phyloP scores from a whole-genome alignment of 35 echinoderm and acorn worm species.

The Patiria miniata region DNA sequence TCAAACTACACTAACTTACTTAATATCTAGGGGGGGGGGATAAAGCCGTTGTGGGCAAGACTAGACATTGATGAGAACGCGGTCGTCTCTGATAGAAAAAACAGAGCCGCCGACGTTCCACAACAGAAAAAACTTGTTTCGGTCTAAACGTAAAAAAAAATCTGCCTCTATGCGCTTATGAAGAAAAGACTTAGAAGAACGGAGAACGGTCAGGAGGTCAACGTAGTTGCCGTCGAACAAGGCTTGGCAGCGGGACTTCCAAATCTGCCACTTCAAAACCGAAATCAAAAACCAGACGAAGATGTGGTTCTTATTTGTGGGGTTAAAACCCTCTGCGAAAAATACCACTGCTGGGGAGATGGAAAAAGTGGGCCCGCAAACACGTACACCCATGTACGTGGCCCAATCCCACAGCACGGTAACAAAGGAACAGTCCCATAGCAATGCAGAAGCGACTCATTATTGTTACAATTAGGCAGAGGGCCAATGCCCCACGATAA shows the following conservation, averaged over 20 bases:
- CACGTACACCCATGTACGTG: background rate
- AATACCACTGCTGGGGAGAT: background rate
- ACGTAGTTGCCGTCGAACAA: background rate
- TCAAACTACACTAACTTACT: too few relatives aligned
- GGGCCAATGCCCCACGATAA: background rate
- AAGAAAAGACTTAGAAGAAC: background rate
- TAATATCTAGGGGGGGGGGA: too few relatives aligned
- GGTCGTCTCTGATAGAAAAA: too few relatives aligned
- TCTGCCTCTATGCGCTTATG: background rate
- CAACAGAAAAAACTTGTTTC: too few relatives aligned
- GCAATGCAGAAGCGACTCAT: background rate
- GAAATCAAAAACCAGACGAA: background rate
- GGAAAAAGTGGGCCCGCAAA: background rate
- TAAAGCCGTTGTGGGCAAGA: too few relatives aligned
- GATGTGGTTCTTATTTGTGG: too few relatives aligned
- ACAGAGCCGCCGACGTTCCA: too few relatives aligned
- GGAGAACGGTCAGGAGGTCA: background rate
- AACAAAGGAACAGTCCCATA: background rate
- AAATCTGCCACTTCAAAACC: background rate
- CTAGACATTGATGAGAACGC: too few relatives aligned
- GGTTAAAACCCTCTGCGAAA: background rate
- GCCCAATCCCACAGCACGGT: background rate
- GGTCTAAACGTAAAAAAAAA: background rate
- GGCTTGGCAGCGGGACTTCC: background rate
- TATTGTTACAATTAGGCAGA: background rate